phyloP scores from a whole-genome alignment of 2,797 vertebrate species.

The Anabas testudineus region DNA sequence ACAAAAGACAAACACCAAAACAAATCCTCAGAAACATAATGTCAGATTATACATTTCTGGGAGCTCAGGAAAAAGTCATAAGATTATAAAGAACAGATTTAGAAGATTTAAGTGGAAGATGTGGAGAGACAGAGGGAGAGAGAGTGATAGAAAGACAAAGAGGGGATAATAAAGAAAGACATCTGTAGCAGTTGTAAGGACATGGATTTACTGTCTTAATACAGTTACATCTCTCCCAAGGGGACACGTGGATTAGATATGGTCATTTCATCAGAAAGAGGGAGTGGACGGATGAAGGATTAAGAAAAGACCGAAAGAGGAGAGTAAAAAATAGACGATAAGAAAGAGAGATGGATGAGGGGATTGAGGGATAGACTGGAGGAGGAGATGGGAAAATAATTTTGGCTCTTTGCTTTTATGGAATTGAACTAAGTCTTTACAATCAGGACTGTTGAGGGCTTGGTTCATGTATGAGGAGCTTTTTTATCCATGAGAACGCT shows the following conservation, averaged over 20 bases:
- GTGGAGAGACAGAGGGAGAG: conserved; percentile 46
- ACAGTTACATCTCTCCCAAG: conserved; percentile 78
- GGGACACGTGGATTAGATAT: conserved; percentile 76
- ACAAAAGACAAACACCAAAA: conserved; percentile 44
- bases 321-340: conserved; percentile 65
- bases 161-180: conserved; percentile 81
- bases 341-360: conserved; percentile 64
- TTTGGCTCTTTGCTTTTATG: conserved; percentile 61
- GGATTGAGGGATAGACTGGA: conserved; percentile 60
- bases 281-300: conserved; percentile 58
- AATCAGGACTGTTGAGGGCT: conserved; percentile 46
- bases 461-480: neutral
- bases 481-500: conserved; percentile 9
- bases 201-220: conserved; percentile 82
- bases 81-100: conserved; percentile 73
- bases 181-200: conserved; percentile 80
- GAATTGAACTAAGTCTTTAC: conserved; percentile 69
- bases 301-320: conserved; percentile 70
- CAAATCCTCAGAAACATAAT: conserved; percentile 68
- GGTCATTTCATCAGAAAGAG: conserved; percentile 79
- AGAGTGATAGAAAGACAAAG: conserved; percentile 62
- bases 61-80: conserved; percentile 50
- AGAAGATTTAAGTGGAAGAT: conserved; percentile 64
- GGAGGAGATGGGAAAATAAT: conserved; percentile 54
- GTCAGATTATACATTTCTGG: conserved; percentile 71